phyloP scores from a whole-genome alignment of 2,888 invertebrate genomes.

The Morpho achilles region DNA sequence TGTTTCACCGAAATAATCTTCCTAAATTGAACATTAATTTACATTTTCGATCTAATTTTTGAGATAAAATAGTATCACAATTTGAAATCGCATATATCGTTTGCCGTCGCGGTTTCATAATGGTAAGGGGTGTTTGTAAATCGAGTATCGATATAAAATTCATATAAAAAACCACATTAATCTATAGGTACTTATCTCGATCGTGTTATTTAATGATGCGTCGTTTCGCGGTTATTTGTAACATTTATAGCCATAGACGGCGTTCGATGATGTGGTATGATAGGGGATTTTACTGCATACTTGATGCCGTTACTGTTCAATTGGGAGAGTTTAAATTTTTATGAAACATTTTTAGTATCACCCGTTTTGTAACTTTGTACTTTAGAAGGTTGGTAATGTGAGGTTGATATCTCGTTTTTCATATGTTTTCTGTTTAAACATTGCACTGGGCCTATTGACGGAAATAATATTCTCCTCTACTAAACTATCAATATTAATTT shows the following conservation, averaged over 20 bases:
- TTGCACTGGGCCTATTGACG: no score
- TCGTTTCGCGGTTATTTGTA: constrained; percentile 75
- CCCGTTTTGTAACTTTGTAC: no score
- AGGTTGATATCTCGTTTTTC: no score
- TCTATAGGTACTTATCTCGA: constrained; percentile 67
- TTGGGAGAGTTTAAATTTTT: constrained; percentile 6
- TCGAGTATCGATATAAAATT: constrained; percentile 65
- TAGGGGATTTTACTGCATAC: constrained; percentile 36
- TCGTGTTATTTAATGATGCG: constrained; percentile 75
- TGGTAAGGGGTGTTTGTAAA: constrained; percentile 54
- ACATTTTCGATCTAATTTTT: constrained; percentile 28
- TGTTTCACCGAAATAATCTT: constrained; percentile 30
- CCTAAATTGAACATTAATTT: constrained; percentile 30
- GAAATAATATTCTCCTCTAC: no score
- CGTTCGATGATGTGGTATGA: constrained; percentile 54
- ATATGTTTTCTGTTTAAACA: no score
- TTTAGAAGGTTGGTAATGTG: no score
- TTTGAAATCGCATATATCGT: constrained; percentile 61
- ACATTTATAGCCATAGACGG: constrained; percentile 61
- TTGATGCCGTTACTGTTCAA: constrained; percentile 1
- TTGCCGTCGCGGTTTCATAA: constrained; percentile 50
- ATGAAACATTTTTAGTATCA: not conserved
- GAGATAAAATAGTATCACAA: constrained; percentile 49
- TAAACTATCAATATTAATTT: no score
- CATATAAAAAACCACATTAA: constrained; percentile 74